Evolutionary conservation across 2,113 vertebrate genomes (phyloP), one percentile per base, ranked within the genome.

Genomic region (Pseudorectes ferrugineus): DNA sequence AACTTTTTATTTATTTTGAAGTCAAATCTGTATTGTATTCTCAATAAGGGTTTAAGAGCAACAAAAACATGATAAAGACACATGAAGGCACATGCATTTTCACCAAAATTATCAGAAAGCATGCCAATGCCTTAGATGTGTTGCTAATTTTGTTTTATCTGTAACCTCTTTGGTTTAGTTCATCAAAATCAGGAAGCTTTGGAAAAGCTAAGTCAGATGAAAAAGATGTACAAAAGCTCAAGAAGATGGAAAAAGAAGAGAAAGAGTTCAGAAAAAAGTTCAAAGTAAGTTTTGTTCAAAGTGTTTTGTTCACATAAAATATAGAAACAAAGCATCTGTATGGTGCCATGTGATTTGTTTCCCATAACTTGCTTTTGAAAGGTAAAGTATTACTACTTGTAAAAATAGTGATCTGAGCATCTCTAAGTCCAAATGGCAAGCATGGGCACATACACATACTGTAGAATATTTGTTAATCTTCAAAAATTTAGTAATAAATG

Each of bases 181-280:
- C 95, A 85, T 73, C 76, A 84, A 35, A 91, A 84, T 13, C 74
- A 51, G 17, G 12, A 29, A 89, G 43, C 10, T 51, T 78, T 84
- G 96, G 75, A 89, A 97, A 93, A 79, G 2, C 3, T 21, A 98
- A 71, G 67, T 63, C 85, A 19, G 85, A 95, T 45, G 97, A 97
- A 45, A 97, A 96, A 79, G 98, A 98, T 54, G 79, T 46, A 25
- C 98, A 98, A 93, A 99, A 98, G 70, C 94, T 97, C 88, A 99
- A 99, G 92, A 99, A 98, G 91, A 97, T 98, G 28, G 99, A 99
- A 93, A 99, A 97, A 96, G 99, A 99, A 92, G 99, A 99, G 94
- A 99, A 98, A 95, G 99, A 99, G 8, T 99, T 99, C 95, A 98
- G 99, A 84, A 99, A 99, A 98, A 99, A 98, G 94, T 99, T 99